Evolutionary conservation across 2,797 vertebrate species (phyloP).

Genomic region (Megaceryle alcyon): DNA sequence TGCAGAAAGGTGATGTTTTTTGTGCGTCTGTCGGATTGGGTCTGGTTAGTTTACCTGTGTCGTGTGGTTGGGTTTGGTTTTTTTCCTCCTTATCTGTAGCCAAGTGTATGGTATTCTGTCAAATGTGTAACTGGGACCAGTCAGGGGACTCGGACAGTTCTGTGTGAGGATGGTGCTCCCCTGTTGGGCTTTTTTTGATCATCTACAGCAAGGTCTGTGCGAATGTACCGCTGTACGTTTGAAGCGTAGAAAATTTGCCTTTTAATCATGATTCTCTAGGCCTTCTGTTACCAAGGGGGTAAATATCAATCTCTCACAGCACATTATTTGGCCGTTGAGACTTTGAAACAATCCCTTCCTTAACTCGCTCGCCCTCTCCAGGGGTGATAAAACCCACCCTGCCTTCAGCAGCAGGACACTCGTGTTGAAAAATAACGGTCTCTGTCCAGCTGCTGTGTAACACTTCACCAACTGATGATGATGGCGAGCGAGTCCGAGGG

Average conservation of each 20-base stretch:
- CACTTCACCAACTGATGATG: background rate
- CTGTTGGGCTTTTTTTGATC: background rate
- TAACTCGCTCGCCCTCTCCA: background rate
- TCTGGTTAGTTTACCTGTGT: background rate
- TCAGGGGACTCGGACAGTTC: background rate
- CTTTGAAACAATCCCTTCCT: background rate
- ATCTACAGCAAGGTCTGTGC: background rate
- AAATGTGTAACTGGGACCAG: background rate
- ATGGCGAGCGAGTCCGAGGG: background rate
- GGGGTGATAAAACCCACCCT: background rate
- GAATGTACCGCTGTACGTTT: background rate
- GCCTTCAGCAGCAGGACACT: constrained; percentile 16
- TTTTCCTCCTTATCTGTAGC: background rate
- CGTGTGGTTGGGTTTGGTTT: background rate
- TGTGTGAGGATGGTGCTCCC: background rate
- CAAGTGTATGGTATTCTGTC: background rate
- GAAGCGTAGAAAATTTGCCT: constrained; percentile 41
- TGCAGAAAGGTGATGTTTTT: background rate
- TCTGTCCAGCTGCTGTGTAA: background rate
- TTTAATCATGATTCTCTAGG: constrained; percentile 65
- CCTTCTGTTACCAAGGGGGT: constrained; percentile 61
- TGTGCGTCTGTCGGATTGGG: background rate
- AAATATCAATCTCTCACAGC: background rate
- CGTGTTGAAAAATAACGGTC: background rate
- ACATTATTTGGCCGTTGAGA: background rate